Evolutionary conservation across 2,888 invertebrate genomes (phyloP), one percentile per base, ranked within the genome.

Genomic region (Halocaridina rubra): DNA sequence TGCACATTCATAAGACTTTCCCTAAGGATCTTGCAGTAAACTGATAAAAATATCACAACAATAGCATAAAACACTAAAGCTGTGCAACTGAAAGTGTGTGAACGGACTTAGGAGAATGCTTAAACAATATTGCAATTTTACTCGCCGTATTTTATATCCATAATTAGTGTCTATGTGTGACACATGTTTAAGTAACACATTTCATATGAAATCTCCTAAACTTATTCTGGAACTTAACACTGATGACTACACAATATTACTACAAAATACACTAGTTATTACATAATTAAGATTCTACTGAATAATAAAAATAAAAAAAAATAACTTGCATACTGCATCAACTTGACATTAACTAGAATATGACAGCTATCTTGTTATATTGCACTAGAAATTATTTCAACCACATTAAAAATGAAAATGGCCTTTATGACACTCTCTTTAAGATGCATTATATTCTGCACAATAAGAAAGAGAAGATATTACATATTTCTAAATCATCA

Each of bases 1-100:
- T 82, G 82, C 82, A 77, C 77, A 82, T 64, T 67, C 46, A 76
- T 67, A 81, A 32, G 16, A 32, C 22, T 19, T 3, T 4, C 39
- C 39, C 39, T 32, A 32, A 39, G 3, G 27, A 64, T 64, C 27
- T 22, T 64, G 64, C 16, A 29, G 30, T 10, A 24, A n/a, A 27
- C 22, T 24, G 27, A n/a, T 22, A 59, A 61, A 61, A 61, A 61
- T 61, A 5, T 33, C 33, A 39, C 33, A 72, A 19, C 33, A 22
- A 19, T 22, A 24, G 72, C 39, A 33, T 24, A 33, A 64, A 64
- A 64, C 30, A 19, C 29, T 13, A 71, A 32, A n/a, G n/a, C 10
- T 71, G 19, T 71, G 19, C 19, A 30, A 19, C 1, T 7, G 10
- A 71, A 71, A 19, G 30, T 71, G 32, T 71, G 24, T 71, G 27